Percentiles rank a stretch among this genome's conserved stretches.
Conservation (phyloP, 2,113 vertebrate species). For the Scartelaos histophorus region DNA sequence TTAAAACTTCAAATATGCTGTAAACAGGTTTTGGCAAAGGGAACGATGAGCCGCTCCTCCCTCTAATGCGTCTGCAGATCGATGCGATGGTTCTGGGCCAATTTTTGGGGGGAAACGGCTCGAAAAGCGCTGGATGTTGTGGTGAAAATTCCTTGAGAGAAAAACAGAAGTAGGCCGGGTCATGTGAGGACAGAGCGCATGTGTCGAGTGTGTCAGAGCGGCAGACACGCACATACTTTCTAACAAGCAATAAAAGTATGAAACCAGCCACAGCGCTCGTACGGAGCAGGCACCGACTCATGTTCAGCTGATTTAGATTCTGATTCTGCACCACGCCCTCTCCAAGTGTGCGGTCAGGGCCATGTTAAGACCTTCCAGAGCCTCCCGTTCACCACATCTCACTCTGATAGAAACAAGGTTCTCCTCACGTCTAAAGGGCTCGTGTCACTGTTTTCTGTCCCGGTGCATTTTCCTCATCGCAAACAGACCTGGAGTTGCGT, state of each 20-base stretch:
- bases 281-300: constrained; percentile 38
- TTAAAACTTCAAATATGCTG: constrained; percentile 10
- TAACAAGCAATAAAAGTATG: constrained; percentile 49
- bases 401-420: too few relatives aligned
- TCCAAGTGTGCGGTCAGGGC: background rate
- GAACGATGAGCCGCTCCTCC: background rate
- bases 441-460: too few relatives aligned
- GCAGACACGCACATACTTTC: constrained; percentile 38
- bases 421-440: too few relatives aligned
- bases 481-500: too few relatives aligned
- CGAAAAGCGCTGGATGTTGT: constrained; percentile 25
- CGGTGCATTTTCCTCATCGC: too few relatives aligned
- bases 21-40: background rate
- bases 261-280: constrained; percentile 34
- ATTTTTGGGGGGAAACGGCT: constrained; percentile 11
- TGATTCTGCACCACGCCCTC: background rate
- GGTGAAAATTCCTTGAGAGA: constrained; percentile 44
- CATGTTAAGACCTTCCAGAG: background rate
- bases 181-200: constrained; percentile 41
- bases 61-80: constrained; percentile 3
- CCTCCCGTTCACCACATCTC: background rate
- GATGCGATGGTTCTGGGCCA: constrained; percentile 17
- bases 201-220: constrained; percentile 34
- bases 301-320: background rate
- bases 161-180: constrained; percentile 34